Conservation (phyloP, 2,888 invertebrate genomes). For the Shargacucullia verbasci region DNA sequence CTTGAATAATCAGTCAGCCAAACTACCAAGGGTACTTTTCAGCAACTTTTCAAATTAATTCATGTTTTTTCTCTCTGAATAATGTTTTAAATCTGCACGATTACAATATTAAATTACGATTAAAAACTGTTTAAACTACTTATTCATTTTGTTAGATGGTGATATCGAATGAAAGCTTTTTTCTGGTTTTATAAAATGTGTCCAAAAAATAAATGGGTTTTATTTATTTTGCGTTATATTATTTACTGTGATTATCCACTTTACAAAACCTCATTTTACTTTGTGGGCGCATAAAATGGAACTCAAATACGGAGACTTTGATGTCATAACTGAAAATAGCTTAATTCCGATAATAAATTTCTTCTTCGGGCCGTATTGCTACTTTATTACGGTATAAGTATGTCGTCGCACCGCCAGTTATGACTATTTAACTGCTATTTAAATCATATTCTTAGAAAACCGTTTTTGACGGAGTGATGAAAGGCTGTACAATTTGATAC, state of each 20-base stretch:
- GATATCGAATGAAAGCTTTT: too few species aligned
- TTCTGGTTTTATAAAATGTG: too few species aligned
- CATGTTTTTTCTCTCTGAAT: background rate
- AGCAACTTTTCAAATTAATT: background rate
- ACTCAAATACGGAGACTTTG: conserved; percentile 47
- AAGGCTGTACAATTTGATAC: conserved; percentile 42
- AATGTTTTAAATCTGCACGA: background rate
- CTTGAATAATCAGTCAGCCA: background rate
- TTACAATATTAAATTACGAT: too few species aligned
- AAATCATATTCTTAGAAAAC: conserved; percentile 80
- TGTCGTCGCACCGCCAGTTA: conserved; percentile 73
- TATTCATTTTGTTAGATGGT: too few species aligned
- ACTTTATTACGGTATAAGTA: conserved; percentile 78
- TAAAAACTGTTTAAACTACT: too few species aligned
- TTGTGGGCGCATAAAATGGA: conserved; percentile 43
- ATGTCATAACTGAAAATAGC: conserved; percentile 60
- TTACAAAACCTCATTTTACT: conserved; percentile 22
- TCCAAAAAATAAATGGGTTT: too few species aligned
- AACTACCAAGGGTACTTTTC: background rate
- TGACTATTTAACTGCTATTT: conserved; percentile 77
- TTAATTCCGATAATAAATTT: conserved; percentile 57
- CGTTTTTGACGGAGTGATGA: conserved; percentile 42
- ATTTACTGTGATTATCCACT: conserved; percentile 8
- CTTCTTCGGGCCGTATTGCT: conserved; percentile 65
- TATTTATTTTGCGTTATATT: too few species aligned